phyloP scores from a whole-genome alignment of 2,888 invertebrate genomes.

The Heliconius sara region DNA sequence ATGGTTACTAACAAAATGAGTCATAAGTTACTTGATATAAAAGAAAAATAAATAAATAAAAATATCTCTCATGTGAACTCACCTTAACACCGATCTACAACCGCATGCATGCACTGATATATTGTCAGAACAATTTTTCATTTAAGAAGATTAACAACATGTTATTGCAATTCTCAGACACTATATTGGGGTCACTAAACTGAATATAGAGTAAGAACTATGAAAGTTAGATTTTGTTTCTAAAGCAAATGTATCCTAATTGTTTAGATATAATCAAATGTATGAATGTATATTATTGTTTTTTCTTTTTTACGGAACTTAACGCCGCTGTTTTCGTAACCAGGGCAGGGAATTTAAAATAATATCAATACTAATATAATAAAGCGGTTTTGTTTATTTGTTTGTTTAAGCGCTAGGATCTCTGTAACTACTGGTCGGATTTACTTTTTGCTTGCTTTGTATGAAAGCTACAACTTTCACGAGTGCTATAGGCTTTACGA shows the following conservation, averaged over 20 bases:
- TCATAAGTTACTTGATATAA: too few relatives aligned
- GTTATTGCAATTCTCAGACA: conserved; percentile 38
- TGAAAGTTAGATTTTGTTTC: neutral
- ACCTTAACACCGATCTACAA: neutral
- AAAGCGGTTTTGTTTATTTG: too few relatives aligned
- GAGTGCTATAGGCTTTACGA: too few relatives aligned
- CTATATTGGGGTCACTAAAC: conserved; percentile 36
- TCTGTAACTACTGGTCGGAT: too few relatives aligned
- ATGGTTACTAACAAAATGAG: too few relatives aligned
- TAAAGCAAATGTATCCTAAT: neutral
- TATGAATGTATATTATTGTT: neutral
- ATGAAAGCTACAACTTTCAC: too few relatives aligned
- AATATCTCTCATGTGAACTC: neutral
- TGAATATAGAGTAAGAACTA: conserved; percentile 3
- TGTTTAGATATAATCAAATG: too few relatives aligned
- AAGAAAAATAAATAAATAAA: too few relatives aligned
- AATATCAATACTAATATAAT: too few relatives aligned
- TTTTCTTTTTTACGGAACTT: neutral
- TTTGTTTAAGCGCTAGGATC: too few relatives aligned
- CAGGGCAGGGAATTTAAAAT: too few relatives aligned
- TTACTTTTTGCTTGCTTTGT: too few relatives aligned
- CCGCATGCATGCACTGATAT: conserved; percentile 38
- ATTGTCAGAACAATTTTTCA: conserved; percentile 41
- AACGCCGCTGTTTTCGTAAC: neutral
- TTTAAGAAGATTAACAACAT: conserved; percentile 41